Evolutionary conservation across 2,888 invertebrate species (phyloP), one percentile per base, ranked within the genome.

Genomic region (Rhorus exstirpatorius): DNA sequence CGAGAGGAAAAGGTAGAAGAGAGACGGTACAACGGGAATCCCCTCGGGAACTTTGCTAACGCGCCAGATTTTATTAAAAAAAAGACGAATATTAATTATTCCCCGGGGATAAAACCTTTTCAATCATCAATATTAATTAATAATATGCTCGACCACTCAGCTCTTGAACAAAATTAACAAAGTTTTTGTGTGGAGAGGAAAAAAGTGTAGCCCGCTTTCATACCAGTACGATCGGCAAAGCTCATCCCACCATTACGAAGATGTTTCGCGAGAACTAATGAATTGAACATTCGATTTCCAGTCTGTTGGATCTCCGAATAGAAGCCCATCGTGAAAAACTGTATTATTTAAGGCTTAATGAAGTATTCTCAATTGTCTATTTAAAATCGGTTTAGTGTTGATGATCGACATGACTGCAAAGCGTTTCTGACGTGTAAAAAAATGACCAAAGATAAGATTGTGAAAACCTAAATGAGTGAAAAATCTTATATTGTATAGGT

Each of bases 101-200:
- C 83, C 71, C 81, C 8, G 53, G n/a, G 35, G 68, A 53, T 21
- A 63, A 84, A 84, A 83, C 78, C 87, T 87, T 87, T 89, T 87
- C 86, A 90, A 89, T 88, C 87, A 89, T 91, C 89, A 88, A 89
- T 90, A 91, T 90, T 89, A 91, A 90, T 91, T 90, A 89, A 80
- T 86, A 83, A 83, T 35, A n/a, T 12, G 26, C 49, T 58, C 17
- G 8, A 41, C 8, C 31, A 35, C 49, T 60, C 31, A n/a, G 21
- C 21, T 35, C 35, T 21, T n/a, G 49, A 12, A 55, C 55, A 41
- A 87, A 89, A 89, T 89, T 88, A 86, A 87, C 86, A 87, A 89
- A 89, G 87, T 89, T 85, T 51, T 26, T 31, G 6, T 51, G 14
- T 17, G 35, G 46, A 70, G n/a, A 17, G 44, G 19, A 79, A 51